These are phyloP conservation scores for Amaurobius ferox DNA, from an alignment of 2,888 invertebrate species.

Conservation along the genomic window DNA sequence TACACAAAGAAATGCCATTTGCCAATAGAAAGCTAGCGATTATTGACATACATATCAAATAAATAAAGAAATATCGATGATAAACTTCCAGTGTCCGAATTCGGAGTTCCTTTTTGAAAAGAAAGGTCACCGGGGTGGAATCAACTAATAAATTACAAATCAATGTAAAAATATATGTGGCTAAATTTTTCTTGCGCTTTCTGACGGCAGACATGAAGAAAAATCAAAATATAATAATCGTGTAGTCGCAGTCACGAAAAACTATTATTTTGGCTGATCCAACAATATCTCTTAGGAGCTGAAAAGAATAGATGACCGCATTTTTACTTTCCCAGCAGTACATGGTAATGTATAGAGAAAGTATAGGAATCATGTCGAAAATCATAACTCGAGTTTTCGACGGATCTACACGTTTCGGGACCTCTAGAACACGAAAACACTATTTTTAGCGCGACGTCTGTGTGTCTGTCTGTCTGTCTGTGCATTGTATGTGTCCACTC, in stretches of 20 bases:
- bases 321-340: too few species aligned
- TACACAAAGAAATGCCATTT: neutral
- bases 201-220: neutral
- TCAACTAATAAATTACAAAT: constrained; percentile 5
- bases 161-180: constrained; percentile 7
- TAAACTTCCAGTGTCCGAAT: neutral
- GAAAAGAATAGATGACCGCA: too few species aligned
- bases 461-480: too few species aligned
- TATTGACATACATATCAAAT: neutral
- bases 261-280: neutral
- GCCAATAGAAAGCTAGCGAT: neutral
- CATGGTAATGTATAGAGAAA: too few species aligned
- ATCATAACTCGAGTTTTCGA: too few species aligned
- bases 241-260: neutral
- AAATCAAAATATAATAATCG: neutral
- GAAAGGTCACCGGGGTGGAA: neutral
- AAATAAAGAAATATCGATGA: neutral
- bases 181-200: neutral
- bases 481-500: too few species aligned
- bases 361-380: too few species aligned
- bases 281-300: neutral
- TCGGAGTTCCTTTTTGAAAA: neutral
- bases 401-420: too few species aligned
- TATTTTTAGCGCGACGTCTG: too few species aligned
- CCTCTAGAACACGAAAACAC: too few species aligned